Evolutionary conservation across 2,888 invertebrate species (phyloP), one percentile per base, ranked within the genome.

Genomic region (Syritta pipiens): DNA sequence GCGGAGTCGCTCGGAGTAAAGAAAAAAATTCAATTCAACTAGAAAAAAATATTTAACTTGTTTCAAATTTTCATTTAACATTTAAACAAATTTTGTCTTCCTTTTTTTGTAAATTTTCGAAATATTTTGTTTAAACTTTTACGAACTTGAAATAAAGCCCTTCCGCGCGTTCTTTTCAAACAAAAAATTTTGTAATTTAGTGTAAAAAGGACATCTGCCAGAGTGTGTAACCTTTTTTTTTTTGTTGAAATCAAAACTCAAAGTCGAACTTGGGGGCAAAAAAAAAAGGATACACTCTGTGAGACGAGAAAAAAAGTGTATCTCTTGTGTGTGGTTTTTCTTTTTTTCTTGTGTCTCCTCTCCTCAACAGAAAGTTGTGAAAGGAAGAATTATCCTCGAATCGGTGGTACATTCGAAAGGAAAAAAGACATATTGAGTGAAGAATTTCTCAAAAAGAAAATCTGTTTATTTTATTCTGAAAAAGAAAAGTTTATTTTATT

Each of bases 1-100:
- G 81, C 62, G 74, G 74, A 77, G 68, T 82, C 69, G 76, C 75
- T 81, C 81, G 74, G 77, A 63, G 81, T 9, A 51, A 17, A 17
- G 14, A 6, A 3, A 55, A 55, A 48, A 6, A 19, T 14, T 24
- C 3, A 37, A 48, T 10, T 6, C 4, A 46, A 46, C 17, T 22
- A 42, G 14, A 24, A 44, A 55, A 42, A 44, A 22, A 10, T 26
- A n/a, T n/a, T n/a, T n/a, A n/a, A n/a, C n/a, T n/a, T n/a, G n/a
- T n/a, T n/a, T n/a, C n/a, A n/a, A n/a, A n/a, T n/a, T n/a, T n/a
- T n/a, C n/a, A n/a, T n/a, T n/a, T n/a, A n/a, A n/a, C n/a, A n/a
- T n/a, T n/a, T n/a, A n/a, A n/a, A n/a, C n/a, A n/a, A n/a, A n/a
- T n/a, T n/a, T n/a, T n/a, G n/a, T n/a, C n/a, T n/a, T n/a, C n/a